These are phyloP conservation scores for Pocillopora verrucosa DNA, from an alignment of 64 coral and sea anemone genomes.

Conservation along the genomic window DNA sequence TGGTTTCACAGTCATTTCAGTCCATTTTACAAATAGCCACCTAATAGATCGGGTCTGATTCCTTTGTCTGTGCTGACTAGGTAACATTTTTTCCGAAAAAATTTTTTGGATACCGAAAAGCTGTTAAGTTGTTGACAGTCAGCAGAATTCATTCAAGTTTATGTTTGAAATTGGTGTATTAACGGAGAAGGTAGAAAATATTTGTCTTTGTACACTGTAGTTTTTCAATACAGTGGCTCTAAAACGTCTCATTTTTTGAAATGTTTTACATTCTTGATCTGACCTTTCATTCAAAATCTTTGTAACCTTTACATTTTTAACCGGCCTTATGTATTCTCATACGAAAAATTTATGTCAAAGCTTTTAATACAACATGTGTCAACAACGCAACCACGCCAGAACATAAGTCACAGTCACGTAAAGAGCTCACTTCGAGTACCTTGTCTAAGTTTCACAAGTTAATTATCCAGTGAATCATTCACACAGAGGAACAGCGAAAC, in stretches of 20 bases:
- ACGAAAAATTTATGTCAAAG: constrained; percentile 26
- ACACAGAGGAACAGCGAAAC: not conserved
- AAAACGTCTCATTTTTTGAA: not conserved
- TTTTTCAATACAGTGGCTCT: not conserved
- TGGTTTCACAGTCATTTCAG: not conserved
- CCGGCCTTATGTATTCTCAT: not conserved
- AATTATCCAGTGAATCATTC: not conserved
- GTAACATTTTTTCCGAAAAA: constrained; percentile 18
- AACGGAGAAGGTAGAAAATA: not conserved
- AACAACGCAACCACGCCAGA: constrained; percentile 21
- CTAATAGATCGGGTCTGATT: not conserved
- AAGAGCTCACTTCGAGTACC: not conserved
- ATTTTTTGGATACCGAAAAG: constrained; percentile 2
- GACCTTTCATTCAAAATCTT: constrained; percentile 5
- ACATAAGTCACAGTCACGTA: not conserved
- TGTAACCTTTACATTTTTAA: constrained; percentile 40
- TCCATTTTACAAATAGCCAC: constrained; percentile 28
- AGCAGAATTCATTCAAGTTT: not conserved
- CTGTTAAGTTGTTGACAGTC: not conserved
- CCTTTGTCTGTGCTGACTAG: not conserved
- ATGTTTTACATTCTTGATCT: constrained; percentile 25
- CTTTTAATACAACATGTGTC: constrained; percentile 24
- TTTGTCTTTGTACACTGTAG: not conserved
- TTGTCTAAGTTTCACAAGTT: not conserved
- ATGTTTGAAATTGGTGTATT: constrained; percentile 3